Conservation (phyloP, 2,797 vertebrate genomes). For the Chelidonichthys spinosus region DNA sequence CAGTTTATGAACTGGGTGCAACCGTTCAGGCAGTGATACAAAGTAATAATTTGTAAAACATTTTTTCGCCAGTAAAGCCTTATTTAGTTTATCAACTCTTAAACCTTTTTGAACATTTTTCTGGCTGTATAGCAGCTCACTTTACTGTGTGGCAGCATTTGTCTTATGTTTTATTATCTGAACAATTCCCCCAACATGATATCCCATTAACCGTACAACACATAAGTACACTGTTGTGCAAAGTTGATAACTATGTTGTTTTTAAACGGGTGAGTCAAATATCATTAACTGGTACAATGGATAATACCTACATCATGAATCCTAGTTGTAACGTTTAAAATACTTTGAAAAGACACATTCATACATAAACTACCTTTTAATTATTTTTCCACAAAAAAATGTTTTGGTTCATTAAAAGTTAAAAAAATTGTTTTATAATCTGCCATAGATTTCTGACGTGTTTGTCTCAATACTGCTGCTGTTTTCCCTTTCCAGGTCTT, state of each 20-base stretch:
- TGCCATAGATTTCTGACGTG: neutral
- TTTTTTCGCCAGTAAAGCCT: neutral
- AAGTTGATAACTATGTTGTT: neutral
- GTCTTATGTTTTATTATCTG: neutral
- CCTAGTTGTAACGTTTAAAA: neutral
- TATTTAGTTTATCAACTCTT: neutral
- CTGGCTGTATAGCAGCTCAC: neutral
- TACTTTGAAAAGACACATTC: neutral
- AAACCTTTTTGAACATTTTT: neutral
- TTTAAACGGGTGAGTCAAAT: too few relatives aligned
- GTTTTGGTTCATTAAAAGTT: neutral
- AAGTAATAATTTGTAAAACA: conserved; percentile 27
- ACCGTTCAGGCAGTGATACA: conserved; percentile 8
- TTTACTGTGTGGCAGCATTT: conserved; percentile 7
- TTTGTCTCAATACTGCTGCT: neutral
- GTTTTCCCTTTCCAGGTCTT: conserved; percentile 86
- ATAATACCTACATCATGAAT: neutral
- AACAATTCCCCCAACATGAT: neutral
- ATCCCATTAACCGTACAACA: neutral
- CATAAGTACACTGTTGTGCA: neutral
- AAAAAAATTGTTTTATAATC: neutral
- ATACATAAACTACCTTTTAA: neutral
- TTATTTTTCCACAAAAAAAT: neutral
- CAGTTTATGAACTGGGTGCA: conserved; percentile 13
- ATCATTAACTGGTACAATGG: neutral